A percentile compares a stretch with the other conserved stretches of the same genome.
phyloP scores from a whole-genome alignment of 2,888 invertebrate species.

The Lasioglossum pauxillum region DNA sequence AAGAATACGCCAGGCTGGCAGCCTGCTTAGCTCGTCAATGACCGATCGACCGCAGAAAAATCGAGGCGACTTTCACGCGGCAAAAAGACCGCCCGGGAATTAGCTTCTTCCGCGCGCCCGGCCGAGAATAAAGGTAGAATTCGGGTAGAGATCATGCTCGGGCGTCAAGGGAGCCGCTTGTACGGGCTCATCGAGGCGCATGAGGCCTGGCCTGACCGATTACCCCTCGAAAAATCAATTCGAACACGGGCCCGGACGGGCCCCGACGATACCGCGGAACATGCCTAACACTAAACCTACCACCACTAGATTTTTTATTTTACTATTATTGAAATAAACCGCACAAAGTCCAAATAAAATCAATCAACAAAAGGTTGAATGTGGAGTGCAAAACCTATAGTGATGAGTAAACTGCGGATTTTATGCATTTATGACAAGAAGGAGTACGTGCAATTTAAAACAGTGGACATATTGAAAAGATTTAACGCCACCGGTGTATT shows the following conservation, averaged over 20 bases:
- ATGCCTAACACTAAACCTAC: too few relatives aligned
- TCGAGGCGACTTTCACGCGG: constrained; percentile 13
- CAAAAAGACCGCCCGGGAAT: constrained; percentile 40
- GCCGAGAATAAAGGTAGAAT: constrained; percentile 41
- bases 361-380: too few relatives aligned
- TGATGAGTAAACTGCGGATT: too few relatives aligned
- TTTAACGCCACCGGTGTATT: too few relatives aligned
- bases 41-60: constrained; percentile 8
- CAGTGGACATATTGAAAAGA: too few relatives aligned
- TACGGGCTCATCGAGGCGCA: constrained; percentile 43
- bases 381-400: too few relatives aligned
- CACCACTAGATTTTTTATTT: too few relatives aligned
- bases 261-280: constrained; percentile 38
- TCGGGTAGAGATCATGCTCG: not conserved
- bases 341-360: too few relatives aligned
- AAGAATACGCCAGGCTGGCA: not conserved
- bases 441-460: too few relatives aligned
- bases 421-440: too few relatives aligned
- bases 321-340: too few relatives aligned
- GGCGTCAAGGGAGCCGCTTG: constrained; percentile 45
- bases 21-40: not conserved
- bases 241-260: constrained; percentile 24
- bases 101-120: constrained; percentile 58
- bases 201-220: constrained; percentile 60
- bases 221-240: constrained; percentile 61